Percentiles rank a stretch among this genome's conserved stretches.
Conservation (phyloP, 2,797 vertebrate genomes). For the Rhinichthys osculus region DNA sequence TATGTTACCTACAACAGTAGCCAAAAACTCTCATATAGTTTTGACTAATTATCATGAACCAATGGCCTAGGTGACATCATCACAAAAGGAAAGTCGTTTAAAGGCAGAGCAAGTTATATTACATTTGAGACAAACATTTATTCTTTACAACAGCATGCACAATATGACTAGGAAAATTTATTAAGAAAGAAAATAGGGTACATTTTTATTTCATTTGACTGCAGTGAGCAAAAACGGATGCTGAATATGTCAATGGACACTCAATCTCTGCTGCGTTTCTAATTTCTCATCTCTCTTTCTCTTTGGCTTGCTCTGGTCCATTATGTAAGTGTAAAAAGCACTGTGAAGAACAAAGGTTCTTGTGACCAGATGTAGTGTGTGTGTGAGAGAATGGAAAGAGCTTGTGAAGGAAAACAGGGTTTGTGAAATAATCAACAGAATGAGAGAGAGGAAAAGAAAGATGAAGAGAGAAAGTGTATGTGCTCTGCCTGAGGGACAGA, state of each 20-base stretch:
- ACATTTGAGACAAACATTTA: not conserved
- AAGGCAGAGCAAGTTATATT: not conserved
- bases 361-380: slow-evolving; percentile 67
- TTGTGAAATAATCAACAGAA: slow-evolving; percentile 31
- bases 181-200: not conserved
- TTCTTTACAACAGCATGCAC: not conserved
- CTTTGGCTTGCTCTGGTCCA: slow-evolving; percentile 40
- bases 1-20: not conserved
- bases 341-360: slow-evolving; percentile 61
- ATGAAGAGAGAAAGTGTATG: slow-evolving; percentile 35
- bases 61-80: not conserved
- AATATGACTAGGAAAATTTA: not conserved
- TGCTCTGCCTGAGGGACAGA: slow-evolving; percentile 71
- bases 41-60: slow-evolving; percentile 11
- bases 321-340: slow-evolving; percentile 69
- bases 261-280: slow-evolving; percentile 22
- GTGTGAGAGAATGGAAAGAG: slow-evolving; percentile 43
- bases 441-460: slow-evolving; percentile 23
- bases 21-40: not conserved
- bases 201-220: not conserved
- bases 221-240: not conserved
- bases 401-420: slow-evolving; percentile 43
- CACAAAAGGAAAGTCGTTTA: not conserved
- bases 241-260: not conserved
- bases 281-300: not conserved